phyloP scores from a whole-genome alignment of 2,797 vertebrate genomes.

The Rhinoraja longicauda region DNA sequence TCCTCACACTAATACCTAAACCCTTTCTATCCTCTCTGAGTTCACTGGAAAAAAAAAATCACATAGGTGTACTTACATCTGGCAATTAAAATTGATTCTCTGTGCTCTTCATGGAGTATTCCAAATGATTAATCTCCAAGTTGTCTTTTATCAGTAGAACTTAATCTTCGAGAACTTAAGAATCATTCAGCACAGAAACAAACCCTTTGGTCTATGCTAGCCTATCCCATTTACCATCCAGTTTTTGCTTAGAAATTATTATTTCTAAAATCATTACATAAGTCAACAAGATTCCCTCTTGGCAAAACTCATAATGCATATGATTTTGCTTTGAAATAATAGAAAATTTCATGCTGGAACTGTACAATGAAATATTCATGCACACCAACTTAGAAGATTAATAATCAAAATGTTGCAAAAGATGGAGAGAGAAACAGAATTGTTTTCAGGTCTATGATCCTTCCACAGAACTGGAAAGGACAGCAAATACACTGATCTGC shows the following conservation, averaged over 20 bases:
- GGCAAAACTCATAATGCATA: not conserved
- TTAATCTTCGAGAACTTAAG: not conserved
- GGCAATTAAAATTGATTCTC: too few species aligned
- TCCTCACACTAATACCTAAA: not conserved
- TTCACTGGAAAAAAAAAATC: not conserved
- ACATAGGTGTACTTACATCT: not conserved
- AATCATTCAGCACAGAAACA: too few species aligned
- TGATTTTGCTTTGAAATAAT: not conserved
- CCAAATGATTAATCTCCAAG: not conserved
- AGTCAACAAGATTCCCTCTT: not conserved
- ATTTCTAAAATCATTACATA: not conserved
- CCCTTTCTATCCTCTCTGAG: not conserved
- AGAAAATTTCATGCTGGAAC: not conserved
- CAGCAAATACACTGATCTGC: too few species aligned
- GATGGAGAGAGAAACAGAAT: too few species aligned
- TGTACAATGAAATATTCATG: not conserved
- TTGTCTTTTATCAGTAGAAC: not conserved
- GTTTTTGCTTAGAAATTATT: not conserved
- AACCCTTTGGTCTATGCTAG: too few species aligned
- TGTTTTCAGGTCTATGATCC: too few species aligned
- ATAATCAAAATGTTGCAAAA: too few species aligned
- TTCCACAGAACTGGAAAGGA: too few species aligned
- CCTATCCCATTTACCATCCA: too few species aligned
- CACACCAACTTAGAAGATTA: not conserved
- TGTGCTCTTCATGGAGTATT: not conserved